Evolutionary conservation across 2,888 invertebrate species (phyloP).

Genomic region (Troides helena): DNA sequence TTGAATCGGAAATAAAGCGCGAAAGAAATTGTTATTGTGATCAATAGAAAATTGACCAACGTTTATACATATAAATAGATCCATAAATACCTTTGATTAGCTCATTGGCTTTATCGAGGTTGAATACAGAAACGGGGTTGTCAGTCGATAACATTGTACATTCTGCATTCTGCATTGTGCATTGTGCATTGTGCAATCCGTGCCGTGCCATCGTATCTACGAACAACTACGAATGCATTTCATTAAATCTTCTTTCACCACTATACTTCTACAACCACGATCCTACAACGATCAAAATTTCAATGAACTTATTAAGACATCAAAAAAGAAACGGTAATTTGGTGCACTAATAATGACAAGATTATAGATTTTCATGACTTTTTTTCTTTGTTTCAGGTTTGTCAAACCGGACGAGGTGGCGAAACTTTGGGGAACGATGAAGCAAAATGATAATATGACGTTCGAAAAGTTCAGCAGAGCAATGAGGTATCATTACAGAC

Average conservation of each 20-base stretch:
- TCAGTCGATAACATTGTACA: constrained; percentile 18
- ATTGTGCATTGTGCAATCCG: neutral
- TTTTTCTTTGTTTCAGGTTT: constrained; percentile 76
- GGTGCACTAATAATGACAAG: too few relatives aligned
- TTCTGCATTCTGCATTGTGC: constrained; percentile 2
- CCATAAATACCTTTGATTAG: constrained; percentile 12
- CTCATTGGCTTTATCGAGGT: constrained; percentile 21
- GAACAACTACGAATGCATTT: neutral
- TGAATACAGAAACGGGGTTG: constrained; percentile 18
- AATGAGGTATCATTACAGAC: constrained; percentile 92
- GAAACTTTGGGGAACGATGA: constrained; percentile 91
- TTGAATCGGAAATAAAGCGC: constrained; percentile 39
- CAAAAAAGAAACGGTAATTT: too few relatives aligned
- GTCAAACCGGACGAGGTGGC: constrained; percentile 93
- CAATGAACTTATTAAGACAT: too few relatives aligned
- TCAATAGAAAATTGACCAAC: constrained; percentile 27
- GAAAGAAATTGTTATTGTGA: constrained; percentile 37
- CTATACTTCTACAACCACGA: too few relatives aligned
- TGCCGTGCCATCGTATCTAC: neutral
- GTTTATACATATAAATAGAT: constrained; percentile 5
- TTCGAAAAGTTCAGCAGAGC: constrained; percentile 96
- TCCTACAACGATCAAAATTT: too few relatives aligned
- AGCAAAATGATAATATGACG: constrained; percentile 93
- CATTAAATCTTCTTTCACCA: too few relatives aligned
- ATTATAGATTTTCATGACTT: too few relatives aligned